Evolutionary conservation across 2,113 vertebrate species (phyloP).

Genomic region (Myrmophylax atrothorax): DNA sequence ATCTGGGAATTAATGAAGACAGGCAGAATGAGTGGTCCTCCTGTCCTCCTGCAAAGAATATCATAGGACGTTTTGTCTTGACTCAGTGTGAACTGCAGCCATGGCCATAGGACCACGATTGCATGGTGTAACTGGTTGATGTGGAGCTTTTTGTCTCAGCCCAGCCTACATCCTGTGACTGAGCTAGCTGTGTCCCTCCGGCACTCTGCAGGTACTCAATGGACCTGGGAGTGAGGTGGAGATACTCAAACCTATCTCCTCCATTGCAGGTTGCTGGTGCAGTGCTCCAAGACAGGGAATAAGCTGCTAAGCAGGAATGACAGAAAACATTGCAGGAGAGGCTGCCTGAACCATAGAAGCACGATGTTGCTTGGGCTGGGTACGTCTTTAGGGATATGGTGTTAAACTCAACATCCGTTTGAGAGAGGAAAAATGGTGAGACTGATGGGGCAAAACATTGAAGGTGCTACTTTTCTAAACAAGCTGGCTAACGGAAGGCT

Average conservation of each 20-base stretch:
- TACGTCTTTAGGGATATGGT: neutral
- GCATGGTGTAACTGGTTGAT: neutral
- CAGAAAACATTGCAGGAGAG: neutral
- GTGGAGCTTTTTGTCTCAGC: neutral
- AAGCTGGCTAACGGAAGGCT: neutral
- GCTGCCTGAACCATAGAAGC: neutral
- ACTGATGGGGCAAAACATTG: neutral
- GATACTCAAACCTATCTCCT: neutral
- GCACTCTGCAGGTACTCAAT: fast-evolving
- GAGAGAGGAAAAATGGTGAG: neutral
- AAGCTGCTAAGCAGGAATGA: neutral
- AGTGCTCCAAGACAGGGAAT: neutral
- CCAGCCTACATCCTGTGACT: neutral
- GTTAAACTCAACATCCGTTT: neutral
- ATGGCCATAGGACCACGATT: fast-evolving
- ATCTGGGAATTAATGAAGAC: neutral
- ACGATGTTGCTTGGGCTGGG: neutral
- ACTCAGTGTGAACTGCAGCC: neutral
- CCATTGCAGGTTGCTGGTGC: fast-evolving
- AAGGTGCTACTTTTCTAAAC: neutral
- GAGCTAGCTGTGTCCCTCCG: neutral
- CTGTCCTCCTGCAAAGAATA: neutral
- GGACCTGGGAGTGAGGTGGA: neutral
- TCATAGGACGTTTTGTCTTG: neutral
- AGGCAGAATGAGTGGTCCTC: neutral